Conservation (phyloP, 2,797 vertebrate species). For the Danio kyathit region DNA sequence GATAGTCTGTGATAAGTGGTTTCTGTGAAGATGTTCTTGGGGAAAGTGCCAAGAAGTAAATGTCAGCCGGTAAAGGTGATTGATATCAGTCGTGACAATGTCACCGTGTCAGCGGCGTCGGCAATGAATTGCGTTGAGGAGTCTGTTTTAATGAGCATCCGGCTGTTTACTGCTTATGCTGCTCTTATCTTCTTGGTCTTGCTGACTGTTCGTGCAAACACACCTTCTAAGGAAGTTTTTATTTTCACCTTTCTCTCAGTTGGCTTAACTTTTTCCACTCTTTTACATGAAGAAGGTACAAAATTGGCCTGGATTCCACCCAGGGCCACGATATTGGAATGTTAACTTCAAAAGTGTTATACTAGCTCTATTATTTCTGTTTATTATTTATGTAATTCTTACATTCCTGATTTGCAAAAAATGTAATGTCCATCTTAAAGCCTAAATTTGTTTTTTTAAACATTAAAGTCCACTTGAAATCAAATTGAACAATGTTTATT, state of each 20-base stretch:
- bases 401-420: no score
- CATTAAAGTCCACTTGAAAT: no score
- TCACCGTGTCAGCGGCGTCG: constrained; percentile 10
- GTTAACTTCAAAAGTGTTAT: no score
- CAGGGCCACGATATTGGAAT: no score
- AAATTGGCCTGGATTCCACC: neutral
- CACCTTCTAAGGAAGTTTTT: neutral
- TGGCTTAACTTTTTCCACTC: neutral
- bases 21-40: constrained; percentile 36
- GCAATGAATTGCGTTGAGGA: constrained; percentile 34
- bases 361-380: no score
- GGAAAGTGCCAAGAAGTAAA: constrained; percentile 35
- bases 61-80: constrained; percentile 30
- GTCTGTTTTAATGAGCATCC: constrained; percentile 26
- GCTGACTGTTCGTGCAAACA: constrained; percentile 22
- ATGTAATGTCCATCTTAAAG: no score
- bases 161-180: neutral
- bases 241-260: neutral
- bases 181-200: constrained; percentile 31
- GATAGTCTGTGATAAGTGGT: constrained; percentile 19
- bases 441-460: no score
- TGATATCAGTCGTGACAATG: constrained; percentile 40
- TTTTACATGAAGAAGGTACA: neutral
- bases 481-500: no score
- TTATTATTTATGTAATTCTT: no score